Percentiles rank a stretch among this genome's conserved stretches.
Evolutionary conservation across 1,140 invertebrate genomes (phyloP).

Genomic region (Drosophila ananassae): DNA sequence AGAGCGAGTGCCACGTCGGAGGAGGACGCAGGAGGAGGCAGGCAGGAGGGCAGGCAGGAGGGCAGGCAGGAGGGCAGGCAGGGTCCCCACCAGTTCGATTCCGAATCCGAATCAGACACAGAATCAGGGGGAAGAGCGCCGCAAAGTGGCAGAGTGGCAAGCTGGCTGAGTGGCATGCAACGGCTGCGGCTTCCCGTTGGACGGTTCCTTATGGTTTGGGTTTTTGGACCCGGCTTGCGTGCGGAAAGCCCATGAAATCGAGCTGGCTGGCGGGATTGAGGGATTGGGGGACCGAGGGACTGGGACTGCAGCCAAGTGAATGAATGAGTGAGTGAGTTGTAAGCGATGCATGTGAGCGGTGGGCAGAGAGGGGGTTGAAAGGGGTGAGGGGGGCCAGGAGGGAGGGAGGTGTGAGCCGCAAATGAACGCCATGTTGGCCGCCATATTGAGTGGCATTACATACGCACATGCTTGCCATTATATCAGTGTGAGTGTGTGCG

Average conservation of each 20-base stretch:
- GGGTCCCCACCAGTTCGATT: conserved; percentile 13
- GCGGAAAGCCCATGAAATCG: conserved; percentile 76
- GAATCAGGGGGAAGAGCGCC: conserved; percentile 2
- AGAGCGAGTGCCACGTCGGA: conserved; percentile 30
- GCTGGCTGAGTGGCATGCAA: conserved; percentile 51
- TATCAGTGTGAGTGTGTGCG: conserved; percentile 24
- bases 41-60: conserved; percentile 14
- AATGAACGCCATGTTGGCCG: conserved; percentile 81
- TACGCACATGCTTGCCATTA: conserved; percentile 42
- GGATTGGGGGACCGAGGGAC: neutral
- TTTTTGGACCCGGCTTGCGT: conserved; percentile 57
- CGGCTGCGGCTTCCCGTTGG: conserved; percentile 71
- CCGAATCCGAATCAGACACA: conserved; percentile 28
- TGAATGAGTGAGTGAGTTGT: conserved; percentile 58
- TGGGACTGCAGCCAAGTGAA: conserved; percentile 53
- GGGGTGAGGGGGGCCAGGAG: neutral
- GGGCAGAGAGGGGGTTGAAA: neutral
- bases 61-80: conserved; percentile 21
- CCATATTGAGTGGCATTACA: conserved; percentile 72
- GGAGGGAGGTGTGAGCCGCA: conserved; percentile 63
- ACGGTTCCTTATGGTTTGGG: conserved; percentile 27
- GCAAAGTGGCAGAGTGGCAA: conserved; percentile 22
- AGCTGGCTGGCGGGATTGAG: conserved; percentile 19
- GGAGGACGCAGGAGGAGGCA: conserved; percentile 7
- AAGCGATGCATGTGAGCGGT: conserved; percentile 23